Evolutionary conservation across 2,797 vertebrate genomes (phyloP).

Genomic region (Chelidonichthys spinosus): DNA sequence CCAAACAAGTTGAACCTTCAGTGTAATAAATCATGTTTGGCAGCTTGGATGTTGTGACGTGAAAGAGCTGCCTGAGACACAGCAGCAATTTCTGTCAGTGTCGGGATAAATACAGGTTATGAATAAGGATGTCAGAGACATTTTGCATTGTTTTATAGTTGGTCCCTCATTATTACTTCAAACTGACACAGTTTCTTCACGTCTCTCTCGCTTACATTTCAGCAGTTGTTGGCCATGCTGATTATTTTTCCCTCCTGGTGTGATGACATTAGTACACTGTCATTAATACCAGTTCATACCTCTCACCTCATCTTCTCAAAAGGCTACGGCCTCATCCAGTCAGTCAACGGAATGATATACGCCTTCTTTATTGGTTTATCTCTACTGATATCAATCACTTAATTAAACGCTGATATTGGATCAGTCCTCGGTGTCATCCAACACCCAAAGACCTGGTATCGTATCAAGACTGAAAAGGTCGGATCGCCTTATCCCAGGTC

Average conservation of each 20-base stretch:
- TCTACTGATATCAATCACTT: too few species aligned
- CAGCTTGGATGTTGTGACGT: constrained; percentile 44
- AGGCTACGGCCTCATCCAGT: constrained; percentile 17
- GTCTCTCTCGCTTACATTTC: neutral
- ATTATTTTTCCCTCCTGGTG: constrained; percentile 14
- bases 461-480: too few species aligned
- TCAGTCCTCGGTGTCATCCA: too few species aligned
- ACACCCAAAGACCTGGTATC: too few species aligned
- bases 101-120: constrained; percentile 47
- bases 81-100: constrained; percentile 56
- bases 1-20: constrained; percentile 44
- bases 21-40: constrained; percentile 67
- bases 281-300: constrained; percentile 32
- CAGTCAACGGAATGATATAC: neutral
- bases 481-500: too few species aligned
- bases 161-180: constrained; percentile 42
- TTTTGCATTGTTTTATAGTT: constrained; percentile 45
- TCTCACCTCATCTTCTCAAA: constrained; percentile 48
- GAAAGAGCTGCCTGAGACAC: constrained; percentile 41
- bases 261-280: constrained; percentile 33
- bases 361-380: too few species aligned
- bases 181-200: constrained; percentile 35
- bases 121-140: constrained; percentile 47
- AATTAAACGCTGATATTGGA: too few species aligned
- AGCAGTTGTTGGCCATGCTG: neutral